phyloP scores from a whole-genome alignment of 64 coral and sea anemone genomes.

The Actinia equina region DNA sequence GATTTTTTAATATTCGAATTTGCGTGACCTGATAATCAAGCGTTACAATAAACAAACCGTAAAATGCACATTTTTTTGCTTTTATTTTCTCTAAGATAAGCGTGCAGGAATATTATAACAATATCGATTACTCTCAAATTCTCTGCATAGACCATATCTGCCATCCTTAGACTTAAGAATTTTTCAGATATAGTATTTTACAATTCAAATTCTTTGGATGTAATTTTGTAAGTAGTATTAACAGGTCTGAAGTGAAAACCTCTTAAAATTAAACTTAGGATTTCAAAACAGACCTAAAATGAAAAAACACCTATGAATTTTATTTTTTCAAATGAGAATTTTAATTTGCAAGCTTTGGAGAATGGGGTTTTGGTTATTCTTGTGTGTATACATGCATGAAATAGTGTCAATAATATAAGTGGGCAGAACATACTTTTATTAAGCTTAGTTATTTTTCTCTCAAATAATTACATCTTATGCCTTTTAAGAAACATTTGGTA shows the following conservation, averaged over 20 bases:
- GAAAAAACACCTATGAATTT: neutral
- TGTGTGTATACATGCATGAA: neutral
- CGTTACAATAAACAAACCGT: slow-evolving; percentile 7
- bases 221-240: neutral
- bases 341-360: neutral
- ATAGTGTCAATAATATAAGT: neutral
- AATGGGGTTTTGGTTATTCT: neutral
- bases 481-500: neutral
- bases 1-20: neutral
- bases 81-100: neutral
- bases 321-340: neutral
- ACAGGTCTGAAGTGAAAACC: neutral
- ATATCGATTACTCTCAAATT: neutral
- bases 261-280: neutral
- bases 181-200: neutral
- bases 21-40: neutral
- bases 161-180: neutral
- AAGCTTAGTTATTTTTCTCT: neutral
- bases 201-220: neutral
- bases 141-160: neutral
- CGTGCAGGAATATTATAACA: neutral
- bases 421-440: neutral
- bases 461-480: neutral
- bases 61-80: neutral
- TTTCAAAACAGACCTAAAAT: neutral